Conservation (phyloP, 2,113 vertebrate genomes). For the Myiagra hebetior region DNA sequence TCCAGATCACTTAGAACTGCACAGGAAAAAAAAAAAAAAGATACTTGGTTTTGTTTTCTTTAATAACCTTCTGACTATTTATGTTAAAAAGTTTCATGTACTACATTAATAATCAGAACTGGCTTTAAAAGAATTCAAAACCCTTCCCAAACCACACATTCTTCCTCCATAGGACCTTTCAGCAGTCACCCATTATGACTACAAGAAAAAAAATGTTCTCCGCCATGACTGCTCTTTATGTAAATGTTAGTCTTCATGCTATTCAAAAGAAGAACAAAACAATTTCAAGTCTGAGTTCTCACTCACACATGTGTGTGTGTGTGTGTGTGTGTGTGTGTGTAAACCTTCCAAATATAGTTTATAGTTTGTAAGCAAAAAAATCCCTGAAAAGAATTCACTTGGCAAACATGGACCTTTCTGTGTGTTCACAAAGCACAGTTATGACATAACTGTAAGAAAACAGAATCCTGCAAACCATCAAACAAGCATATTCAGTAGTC, state of each 20-base stretch:
- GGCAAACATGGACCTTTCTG: neutral
- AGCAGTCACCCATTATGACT: neutral
- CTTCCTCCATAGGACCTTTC: neutral
- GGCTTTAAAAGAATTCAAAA: neutral
- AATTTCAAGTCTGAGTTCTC: neutral
- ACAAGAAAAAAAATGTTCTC: neutral
- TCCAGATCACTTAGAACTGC: constrained; percentile 79
- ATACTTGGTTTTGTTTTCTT: neutral
- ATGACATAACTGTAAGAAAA: neutral
- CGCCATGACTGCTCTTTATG: neutral
- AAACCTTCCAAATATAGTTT: neutral
- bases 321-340: accelerated
- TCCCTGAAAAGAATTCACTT: neutral
- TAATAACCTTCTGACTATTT: neutral
- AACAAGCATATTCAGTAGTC: neutral
- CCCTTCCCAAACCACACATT: neutral
- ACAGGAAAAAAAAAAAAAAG: neutral
- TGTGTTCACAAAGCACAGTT: neutral
- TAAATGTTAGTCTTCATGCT: neutral
- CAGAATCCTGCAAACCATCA: neutral
- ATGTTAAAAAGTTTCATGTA: neutral
- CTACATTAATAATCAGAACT: neutral
- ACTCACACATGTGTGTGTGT: neutral
- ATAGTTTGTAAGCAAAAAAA: neutral
- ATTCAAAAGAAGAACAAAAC: neutral